Evolutionary conservation across 2,888 invertebrate genomes (phyloP).

Genomic region (Microctonus hyperodae): DNA sequence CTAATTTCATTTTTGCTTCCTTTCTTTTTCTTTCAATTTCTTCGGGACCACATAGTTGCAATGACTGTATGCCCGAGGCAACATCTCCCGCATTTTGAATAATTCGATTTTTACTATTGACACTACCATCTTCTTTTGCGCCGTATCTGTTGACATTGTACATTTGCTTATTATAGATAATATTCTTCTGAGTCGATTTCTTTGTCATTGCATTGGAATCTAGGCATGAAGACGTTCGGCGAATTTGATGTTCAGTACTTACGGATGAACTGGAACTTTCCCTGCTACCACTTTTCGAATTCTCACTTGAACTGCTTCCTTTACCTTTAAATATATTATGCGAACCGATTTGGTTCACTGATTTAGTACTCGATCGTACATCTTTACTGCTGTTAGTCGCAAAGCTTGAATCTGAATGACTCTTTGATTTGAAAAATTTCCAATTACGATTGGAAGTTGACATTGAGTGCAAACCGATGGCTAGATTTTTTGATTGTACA

Average conservation of each 20-base stretch:
- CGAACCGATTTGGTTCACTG: background rate
- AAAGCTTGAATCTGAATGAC: constrained; percentile 47
- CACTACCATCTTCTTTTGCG: constrained; percentile 38
- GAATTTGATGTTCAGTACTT: constrained; percentile 40
- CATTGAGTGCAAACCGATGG: background rate
- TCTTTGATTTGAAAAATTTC: constrained; percentile 53
- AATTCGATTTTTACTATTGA: constrained; percentile 35
- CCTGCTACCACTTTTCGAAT: too few species aligned
- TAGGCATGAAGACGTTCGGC: constrained; percentile 13
- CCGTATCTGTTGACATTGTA: constrained; percentile 43
- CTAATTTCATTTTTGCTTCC: constrained; percentile 69
- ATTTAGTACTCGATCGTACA: background rate
- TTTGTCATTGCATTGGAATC: constrained; percentile 26
- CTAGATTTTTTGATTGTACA: background rate
- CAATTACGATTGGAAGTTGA: constrained; percentile 30
- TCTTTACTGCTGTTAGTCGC: constrained; percentile 29
- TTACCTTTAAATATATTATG: constrained; percentile 15
- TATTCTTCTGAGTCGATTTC: constrained; percentile 31
- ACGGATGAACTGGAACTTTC: constrained; percentile 35
- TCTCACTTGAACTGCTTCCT: too few species aligned
- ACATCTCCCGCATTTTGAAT: constrained; percentile 17
- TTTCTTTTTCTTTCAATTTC: constrained; percentile 71
- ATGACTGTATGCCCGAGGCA: constrained; percentile 36
- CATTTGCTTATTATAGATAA: constrained; percentile 32
- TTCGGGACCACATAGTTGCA: constrained; percentile 64